phyloP scores from a whole-genome alignment of 2,888 invertebrate species.

The Tipula lateralis region DNA sequence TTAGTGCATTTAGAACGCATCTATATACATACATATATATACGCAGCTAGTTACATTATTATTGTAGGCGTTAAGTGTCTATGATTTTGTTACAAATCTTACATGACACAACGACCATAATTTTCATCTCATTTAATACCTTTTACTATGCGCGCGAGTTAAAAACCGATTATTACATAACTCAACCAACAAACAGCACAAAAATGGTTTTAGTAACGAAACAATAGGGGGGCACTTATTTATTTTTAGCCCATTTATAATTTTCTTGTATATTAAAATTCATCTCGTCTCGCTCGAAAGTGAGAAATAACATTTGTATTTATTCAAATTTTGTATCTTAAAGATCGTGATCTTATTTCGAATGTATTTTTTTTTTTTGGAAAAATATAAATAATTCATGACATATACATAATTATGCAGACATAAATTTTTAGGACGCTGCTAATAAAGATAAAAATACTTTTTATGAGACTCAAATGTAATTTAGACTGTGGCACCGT shows the following conservation, averaged over 20 bases:
- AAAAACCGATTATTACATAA: conserved; percentile 11
- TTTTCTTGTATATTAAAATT: neutral
- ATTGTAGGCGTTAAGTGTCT: conserved; percentile 12
- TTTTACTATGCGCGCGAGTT: neutral
- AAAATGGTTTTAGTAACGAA: neutral
- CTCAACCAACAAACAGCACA: neutral
- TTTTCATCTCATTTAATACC: neutral
- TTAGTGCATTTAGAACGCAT: neutral
- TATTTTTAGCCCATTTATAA: neutral
- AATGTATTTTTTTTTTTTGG: neutral
- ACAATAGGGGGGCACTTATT: conserved; percentile 7
- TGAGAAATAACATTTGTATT: conserved; percentile 19
- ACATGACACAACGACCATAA: neutral
- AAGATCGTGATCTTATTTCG: conserved; percentile 19
- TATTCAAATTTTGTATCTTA: neutral
- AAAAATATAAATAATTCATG: conserved; percentile 19
- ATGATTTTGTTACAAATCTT: neutral
- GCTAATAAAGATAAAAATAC: neutral
- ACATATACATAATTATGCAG: neutral
- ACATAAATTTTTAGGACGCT: neutral
- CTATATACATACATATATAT: no score
- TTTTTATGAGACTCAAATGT: neutral
- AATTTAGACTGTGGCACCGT: neutral
- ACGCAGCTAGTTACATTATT: neutral
- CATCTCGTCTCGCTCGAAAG: neutral